Evolutionary conservation across 2,113 vertebrate species (phyloP), one percentile per base, ranked within the genome.

Genomic region (Hypocryptadius cinnamomeus): DNA sequence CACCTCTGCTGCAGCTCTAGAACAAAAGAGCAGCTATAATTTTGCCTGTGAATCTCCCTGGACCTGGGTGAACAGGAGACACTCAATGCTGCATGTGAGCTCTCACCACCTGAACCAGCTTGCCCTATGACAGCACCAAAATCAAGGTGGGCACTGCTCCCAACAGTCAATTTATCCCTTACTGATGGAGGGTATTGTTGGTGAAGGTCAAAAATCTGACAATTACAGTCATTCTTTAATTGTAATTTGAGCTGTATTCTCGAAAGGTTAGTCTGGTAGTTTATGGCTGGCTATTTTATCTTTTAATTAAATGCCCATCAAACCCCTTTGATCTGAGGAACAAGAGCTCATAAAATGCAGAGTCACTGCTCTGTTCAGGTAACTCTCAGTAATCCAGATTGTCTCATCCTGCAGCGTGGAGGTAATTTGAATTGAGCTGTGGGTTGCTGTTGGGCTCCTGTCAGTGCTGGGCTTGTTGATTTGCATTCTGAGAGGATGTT

Each of bases 281-380:
- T 93, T 76, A 78, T 92, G 85, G 61, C 82, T 78, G 76, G 40
- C 60, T 85, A 83, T 44, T 59, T 89, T 79, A 87, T 91, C 61
- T 39, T 96, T 94, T 97, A 96, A 97, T 95, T 90, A 94, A 86
- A 90, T 95, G 82, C 37, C 83, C 42, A 51, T 51, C 72, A 89
- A 71, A 83, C 40, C 35, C 84, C 85, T 94, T 80, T 85, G 87
- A 93, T 93, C 66, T 84, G 40, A 44, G 73, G 65, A 44, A 42
- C 85, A 66, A 60, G 53, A 54, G 54, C 90, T 96, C 76, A 80
- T 90, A 81, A 95, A 6, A 92, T 85, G 80, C 81, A 78, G 76
- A 91, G 77, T 68, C 85, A 81, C 74, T 68, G 72, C 82, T 88
- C 71, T 92, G 72, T 56, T 85, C 64, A 65, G 79, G 90, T 85